A percentile compares a stretch with the other conserved stretches of the same genome.
Evolutionary conservation across 53 echinoderm and acorn worm genomes (phyloP).

Genomic region (Astropecten irregularis): DNA sequence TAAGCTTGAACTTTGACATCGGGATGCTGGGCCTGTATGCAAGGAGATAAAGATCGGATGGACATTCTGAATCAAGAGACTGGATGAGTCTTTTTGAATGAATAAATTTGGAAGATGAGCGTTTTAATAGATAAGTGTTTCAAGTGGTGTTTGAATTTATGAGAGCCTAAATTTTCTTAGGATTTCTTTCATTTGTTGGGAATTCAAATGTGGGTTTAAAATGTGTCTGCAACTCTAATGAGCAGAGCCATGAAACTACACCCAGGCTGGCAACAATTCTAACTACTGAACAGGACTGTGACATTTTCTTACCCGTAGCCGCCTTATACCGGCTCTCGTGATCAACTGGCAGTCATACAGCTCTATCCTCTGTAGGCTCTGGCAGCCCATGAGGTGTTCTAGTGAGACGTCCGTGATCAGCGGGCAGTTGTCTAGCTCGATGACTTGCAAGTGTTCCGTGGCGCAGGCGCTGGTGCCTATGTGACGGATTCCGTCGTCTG

Average conservation of each 20-base stretch:
- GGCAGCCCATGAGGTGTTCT: slow-evolving; percentile 96
- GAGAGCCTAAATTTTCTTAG: too few relatives aligned
- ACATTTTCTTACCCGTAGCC: slow-evolving; percentile 96
- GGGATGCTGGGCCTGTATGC: slow-evolving; percentile 85
- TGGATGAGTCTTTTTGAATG: not conserved
- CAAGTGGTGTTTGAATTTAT: too few relatives aligned
- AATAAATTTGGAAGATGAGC: not conserved
- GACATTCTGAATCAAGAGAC: too few relatives aligned
- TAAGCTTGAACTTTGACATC: slow-evolving; percentile 94
- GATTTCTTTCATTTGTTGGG: too few relatives aligned
- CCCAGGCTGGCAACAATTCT: too few relatives aligned
- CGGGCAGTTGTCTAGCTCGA: slow-evolving; percentile 98
- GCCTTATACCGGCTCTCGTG: slow-evolving; percentile 89
- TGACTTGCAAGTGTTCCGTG: slow-evolving; percentile 95
- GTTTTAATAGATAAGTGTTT: not conserved
- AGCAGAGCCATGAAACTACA: too few relatives aligned
- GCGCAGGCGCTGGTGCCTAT: slow-evolving; percentile 95
- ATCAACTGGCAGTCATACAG: slow-evolving; percentile 99
- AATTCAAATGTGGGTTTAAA: too few relatives aligned
- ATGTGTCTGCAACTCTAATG: too few relatives aligned
- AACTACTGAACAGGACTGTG: too few relatives aligned
- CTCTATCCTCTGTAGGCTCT: slow-evolving; percentile 89
- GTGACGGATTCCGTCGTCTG: slow-evolving; percentile 96
- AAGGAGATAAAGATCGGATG: too few relatives aligned
- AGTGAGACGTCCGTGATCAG: slow-evolving; percentile 95